phyloP scores from a whole-genome alignment of 2,888 invertebrate species.

The Amphimallon solstitiale region DNA sequence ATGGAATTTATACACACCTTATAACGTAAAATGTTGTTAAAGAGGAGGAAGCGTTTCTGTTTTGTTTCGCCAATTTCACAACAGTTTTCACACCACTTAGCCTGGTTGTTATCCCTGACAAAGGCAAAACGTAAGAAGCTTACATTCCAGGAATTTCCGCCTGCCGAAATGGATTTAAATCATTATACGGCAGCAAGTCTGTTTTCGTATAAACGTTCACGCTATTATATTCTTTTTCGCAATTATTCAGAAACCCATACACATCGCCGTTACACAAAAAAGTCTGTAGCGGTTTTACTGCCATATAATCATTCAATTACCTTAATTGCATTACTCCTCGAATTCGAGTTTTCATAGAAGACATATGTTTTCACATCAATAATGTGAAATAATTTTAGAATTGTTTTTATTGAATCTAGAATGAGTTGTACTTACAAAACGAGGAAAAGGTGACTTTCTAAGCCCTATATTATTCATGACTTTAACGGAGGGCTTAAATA shows the following conservation, averaged over 20 bases:
- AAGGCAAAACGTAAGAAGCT: slow-evolving; percentile 20
- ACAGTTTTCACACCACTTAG: slow-evolving; percentile 36
- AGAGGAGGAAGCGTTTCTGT: slow-evolving; percentile 16
- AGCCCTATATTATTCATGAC: no score
- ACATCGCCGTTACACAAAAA: neutral
- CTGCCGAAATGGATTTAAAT: slow-evolving; percentile 6
- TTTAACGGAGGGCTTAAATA: no score
- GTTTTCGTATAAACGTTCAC: neutral
- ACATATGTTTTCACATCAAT: no score
- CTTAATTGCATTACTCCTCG: no score
- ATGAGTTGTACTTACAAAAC: no score
- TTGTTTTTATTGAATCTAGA: no score
- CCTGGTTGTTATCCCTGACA: slow-evolving; percentile 30
- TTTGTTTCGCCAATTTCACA: slow-evolving; percentile 39
- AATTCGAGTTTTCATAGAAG: no score
- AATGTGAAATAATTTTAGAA: no score
- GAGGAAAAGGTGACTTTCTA: no score
- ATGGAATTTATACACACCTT: neutral
- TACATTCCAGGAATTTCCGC: slow-evolving; percentile 19
- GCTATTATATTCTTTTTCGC: neutral
- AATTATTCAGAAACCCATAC: no score
- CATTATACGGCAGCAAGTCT: slow-evolving; percentile 1
- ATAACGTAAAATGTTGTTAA: neutral
- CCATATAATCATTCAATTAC: neutral
- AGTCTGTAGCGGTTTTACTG: neutral